These are phyloP conservation scores for Camponotus fellah DNA, from an alignment of 2,888 invertebrate genomes.

Conservation along the genomic window DNA sequence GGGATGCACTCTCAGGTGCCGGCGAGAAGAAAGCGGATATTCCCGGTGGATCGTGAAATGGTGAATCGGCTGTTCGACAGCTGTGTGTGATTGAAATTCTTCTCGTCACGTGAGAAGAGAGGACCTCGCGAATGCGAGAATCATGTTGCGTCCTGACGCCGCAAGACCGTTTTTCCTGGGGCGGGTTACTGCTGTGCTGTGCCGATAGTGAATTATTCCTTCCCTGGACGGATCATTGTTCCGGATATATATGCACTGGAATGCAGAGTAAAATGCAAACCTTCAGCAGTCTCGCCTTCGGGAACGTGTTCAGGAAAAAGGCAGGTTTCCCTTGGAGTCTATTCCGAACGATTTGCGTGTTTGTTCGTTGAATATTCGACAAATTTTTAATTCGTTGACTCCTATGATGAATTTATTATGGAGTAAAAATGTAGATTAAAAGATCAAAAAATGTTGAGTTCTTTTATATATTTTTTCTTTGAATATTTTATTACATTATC, in stretches of 20 bases:
- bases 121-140: slow-evolving; percentile 42
- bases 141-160: slow-evolving; percentile 37
- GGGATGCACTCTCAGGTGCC: slow-evolving; percentile 45
- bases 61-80: slow-evolving; percentile 33
- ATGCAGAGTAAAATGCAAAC: slow-evolving; percentile 80
- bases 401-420: neutral
- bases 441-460: too few species aligned
- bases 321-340: slow-evolving; percentile 75
- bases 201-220: slow-evolving; percentile 30
- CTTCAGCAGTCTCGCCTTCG: slow-evolving; percentile 81
- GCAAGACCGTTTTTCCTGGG: slow-evolving; percentile 47
- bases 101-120: slow-evolving; percentile 25
- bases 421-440: neutral
- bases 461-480: neutral
- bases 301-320: slow-evolving; percentile 83
- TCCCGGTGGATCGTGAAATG: slow-evolving; percentile 33
- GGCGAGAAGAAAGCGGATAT: slow-evolving; percentile 47
- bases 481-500: neutral
- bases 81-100: slow-evolving; percentile 44
- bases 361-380: neutral
- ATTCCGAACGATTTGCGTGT: neutral
- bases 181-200: slow-evolving; percentile 29
- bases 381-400: neutral
- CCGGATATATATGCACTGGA: slow-evolving; percentile 31
- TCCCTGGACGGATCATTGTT: slow-evolving; percentile 35